Percentiles rank a stretch among this genome's conserved stretches.
Evolutionary conservation across 2,797 vertebrate species (phyloP).

Genomic region (Sebastiscus albofasciatus): DNA sequence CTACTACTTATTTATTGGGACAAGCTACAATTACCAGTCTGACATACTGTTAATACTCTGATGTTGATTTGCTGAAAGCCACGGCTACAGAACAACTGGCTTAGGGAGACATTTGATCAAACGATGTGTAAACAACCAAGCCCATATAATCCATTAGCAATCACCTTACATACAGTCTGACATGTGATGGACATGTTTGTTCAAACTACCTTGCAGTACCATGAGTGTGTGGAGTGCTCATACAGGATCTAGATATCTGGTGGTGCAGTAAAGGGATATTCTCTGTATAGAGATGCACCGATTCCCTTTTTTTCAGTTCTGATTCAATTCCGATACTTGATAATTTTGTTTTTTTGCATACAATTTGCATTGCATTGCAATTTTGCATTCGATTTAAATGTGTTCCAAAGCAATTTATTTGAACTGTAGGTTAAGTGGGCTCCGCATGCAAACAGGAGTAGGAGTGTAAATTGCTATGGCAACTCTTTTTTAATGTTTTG

Average conservation of each 20-base stretch:
- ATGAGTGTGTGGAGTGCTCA: neutral
- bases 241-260: neutral
- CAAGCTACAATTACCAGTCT: neutral
- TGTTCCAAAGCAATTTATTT: too few relatives aligned
- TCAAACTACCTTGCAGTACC: neutral
- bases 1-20: neutral
- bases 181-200: conserved; percentile 14
- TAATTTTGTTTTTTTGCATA: too few relatives aligned
- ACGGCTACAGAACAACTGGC: neutral
- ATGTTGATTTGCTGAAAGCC: conserved; percentile 16
- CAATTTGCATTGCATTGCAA: too few relatives aligned
- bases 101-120: conserved; percentile 17
- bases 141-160: neutral
- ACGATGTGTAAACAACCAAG: neutral
- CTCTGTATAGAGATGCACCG: too few relatives aligned
- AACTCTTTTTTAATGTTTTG: too few relatives aligned
- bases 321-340: too few relatives aligned
- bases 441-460: too few relatives aligned
- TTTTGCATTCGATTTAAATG: too few relatives aligned
- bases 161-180: neutral
- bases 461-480: too few relatives aligned
- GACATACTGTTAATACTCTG: neutral
- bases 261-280: conserved; percentile 5
- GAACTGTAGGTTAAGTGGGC: too few relatives aligned
- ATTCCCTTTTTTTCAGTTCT: too few relatives aligned